A percentile compares a stretch with the other conserved stretches of the same genome.
Conservation (phyloP, 2,113 vertebrate species). For the Ibidorhyncha struthersii region DNA sequence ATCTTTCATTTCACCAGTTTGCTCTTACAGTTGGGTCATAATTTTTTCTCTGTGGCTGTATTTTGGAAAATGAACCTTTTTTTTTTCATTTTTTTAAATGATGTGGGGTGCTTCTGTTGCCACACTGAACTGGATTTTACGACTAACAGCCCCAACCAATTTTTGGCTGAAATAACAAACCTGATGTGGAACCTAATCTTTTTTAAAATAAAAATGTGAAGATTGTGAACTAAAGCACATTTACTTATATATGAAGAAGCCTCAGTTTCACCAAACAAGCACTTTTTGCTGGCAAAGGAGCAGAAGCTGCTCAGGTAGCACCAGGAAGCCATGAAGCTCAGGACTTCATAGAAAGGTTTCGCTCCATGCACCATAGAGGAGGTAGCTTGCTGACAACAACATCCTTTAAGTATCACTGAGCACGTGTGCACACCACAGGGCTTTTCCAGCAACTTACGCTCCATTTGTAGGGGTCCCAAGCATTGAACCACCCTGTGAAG, state of each 20-base stretch:
- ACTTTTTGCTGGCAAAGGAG: neutral
- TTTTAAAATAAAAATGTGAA: neutral
- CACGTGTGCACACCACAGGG: rapidly evolving
- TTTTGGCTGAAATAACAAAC: neutral
- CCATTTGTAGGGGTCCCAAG: conserved; percentile 92
- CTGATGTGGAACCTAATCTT: neutral
- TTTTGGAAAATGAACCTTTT: neutral
- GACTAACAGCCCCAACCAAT: neutral
- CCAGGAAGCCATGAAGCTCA: neutral
- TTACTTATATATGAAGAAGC: neutral
- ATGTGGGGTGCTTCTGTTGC: neutral
- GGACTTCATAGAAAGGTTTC: neutral
- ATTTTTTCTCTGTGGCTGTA: neutral
- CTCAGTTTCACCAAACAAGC: neutral
- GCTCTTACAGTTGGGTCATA: neutral
- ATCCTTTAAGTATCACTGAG: neutral
- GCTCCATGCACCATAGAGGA: neutral
- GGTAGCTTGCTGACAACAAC: no score
- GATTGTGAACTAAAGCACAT: neutral
- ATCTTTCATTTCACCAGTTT: neutral
- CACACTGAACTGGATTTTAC: neutral
- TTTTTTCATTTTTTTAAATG: neutral
- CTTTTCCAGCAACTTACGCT: conserved; percentile 78
- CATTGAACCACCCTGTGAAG: conserved; percentile 91
- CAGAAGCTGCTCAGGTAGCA: neutral